Base-by-base conservation (phyloP, 37 sponge, comb jelly and placozoan genomes). In the Halisarca cf. caerulea region DNA sequence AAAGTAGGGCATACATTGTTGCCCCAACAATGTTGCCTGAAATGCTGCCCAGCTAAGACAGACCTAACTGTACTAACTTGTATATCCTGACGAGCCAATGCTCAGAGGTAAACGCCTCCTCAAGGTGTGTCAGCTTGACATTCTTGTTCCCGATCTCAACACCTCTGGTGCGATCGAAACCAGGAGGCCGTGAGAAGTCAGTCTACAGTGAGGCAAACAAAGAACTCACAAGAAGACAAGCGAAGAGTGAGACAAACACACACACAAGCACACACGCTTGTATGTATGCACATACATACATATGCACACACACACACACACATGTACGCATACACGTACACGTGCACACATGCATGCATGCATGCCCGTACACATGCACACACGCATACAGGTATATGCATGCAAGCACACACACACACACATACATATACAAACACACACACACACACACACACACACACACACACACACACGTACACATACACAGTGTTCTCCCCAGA, bases 41-140 rank as follows among this genome's bases (percentile, higher is more conserved):
- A n/a, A n/a, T n/a, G n/a, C n/a, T n/a, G n/a, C n/a, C n/a, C n/a
- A n/a, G n/a, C n/a, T n/a, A n/a, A n/a, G n/a, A n/a, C n/a, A n/a
- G n/a, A n/a, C n/a, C n/a, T n/a, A n/a, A n/a, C n/a, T n/a, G n/a
- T n/a, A n/a, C 88, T 68, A 38, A 98, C 98, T 72, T 98, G 94
- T 99, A 99, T 40, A 99, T 99, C 84, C 99, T 84, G 70, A 99
- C 99, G 11, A 99, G 94, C 99, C 99, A 99, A 87, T 99, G 95
- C 35, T 92, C 95, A 0, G 94, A 84, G 23, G 99, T 99, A 81
- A 91, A 99, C 0, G 99, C 97, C 72, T 99, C 99, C 81, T 99
- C 99, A 39, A 99, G 36, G 54, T 89, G 77, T 5, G 43, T 74
- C 33, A 99, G 86, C 42, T 86, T 87, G 32, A 99, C 66, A 83